Evolutionary conservation across 2,888 invertebrate species (phyloP).

Genomic region (Amphipoea lucens): DNA sequence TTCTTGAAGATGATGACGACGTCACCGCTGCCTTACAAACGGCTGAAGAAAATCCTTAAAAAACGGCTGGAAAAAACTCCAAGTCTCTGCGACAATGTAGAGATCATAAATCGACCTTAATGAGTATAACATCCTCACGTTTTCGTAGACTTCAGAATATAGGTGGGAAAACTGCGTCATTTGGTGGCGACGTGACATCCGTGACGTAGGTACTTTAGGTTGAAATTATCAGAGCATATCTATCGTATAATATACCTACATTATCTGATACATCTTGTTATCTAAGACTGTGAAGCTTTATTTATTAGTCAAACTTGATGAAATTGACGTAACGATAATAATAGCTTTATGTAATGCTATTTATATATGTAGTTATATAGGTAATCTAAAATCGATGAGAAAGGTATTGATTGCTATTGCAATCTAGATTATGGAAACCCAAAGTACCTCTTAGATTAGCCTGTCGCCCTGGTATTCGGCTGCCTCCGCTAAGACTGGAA

Average conservation of each 20-base stretch:
- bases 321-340: conserved; percentile 11
- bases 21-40: background rate
- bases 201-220: background rate
- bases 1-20: background rate
- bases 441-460: background rate
- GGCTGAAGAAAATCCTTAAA: background rate
- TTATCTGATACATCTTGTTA: conserved; percentile 37
- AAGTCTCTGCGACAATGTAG: background rate
- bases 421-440: background rate
- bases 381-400: background rate
- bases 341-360: background rate
- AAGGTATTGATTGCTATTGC: background rate
- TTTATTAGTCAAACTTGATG: conserved; percentile 14
- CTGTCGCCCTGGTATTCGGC: too few relatives aligned
- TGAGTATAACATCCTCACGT: background rate
- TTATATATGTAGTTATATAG: background rate
- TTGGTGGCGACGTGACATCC: conserved; percentile 19
- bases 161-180: conserved; percentile 5
- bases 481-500: background rate
- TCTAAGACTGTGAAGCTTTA: conserved; percentile 27
- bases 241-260: conserved; percentile 24
- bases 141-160: background rate
- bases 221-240: conserved; percentile 45
- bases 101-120: background rate
- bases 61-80: background rate